These are phyloP conservation scores for Heliconius melpomene DNA, from an alignment of 1,140 invertebrate genomes.

Conservation along the genomic window DNA sequence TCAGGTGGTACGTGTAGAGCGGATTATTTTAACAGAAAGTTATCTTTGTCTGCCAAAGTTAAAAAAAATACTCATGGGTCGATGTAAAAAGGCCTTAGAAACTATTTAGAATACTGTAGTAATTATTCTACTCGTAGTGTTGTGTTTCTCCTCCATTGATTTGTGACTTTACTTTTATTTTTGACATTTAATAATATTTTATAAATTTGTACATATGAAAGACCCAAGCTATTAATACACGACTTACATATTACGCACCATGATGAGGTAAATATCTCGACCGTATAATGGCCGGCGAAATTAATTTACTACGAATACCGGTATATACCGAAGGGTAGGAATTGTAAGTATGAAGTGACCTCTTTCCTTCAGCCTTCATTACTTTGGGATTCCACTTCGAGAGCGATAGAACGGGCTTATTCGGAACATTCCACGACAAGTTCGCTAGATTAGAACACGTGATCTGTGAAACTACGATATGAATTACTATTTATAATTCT, in stretches of 20 bases:
- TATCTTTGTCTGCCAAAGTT: too few species aligned
- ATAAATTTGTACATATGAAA: too few species aligned
- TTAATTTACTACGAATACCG: constrained; percentile 14
- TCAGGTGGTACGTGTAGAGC: too few species aligned
- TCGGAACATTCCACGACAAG: constrained; percentile 2
- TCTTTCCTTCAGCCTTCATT: constrained; percentile 6
- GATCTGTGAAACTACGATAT: background rate
- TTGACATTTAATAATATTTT: background rate
- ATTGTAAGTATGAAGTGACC: constrained; percentile 15
- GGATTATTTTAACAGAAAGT: too few species aligned
- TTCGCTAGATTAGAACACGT: background rate
- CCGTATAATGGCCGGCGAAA: background rate
- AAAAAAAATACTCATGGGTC: background rate
- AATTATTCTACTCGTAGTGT: background rate
- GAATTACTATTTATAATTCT: background rate
- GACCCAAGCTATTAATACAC: background rate
- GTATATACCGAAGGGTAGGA: constrained; percentile 7
- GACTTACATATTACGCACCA: background rate
- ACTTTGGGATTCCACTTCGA: constrained; percentile 5
- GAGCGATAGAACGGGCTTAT: constrained; percentile 3
- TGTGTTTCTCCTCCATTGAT: background rate
- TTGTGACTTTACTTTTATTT: background rate
- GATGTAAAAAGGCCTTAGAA: background rate
- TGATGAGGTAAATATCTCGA: constrained; percentile 3
- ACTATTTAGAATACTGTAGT: background rate